A percentile compares a stretch with the other conserved stretches of the same genome.
Evolutionary conservation across 1,140 invertebrate genomes (phyloP).

Genomic region (Cotesia vestalis): DNA sequence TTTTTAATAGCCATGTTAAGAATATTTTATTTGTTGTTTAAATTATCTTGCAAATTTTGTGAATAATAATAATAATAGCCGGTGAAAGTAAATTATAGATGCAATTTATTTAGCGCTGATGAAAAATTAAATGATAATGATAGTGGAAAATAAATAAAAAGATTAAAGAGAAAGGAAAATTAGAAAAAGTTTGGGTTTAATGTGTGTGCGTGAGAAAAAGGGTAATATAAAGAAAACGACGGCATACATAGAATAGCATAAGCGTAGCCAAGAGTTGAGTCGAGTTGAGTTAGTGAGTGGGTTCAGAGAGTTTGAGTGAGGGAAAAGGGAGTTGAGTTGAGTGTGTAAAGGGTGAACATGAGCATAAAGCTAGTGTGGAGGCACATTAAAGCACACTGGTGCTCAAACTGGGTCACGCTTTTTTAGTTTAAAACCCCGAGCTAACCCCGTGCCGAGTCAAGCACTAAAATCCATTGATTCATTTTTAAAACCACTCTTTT

Average conservation of each 20-base stretch:
- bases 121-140: too few relatives aligned
- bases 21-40: too few relatives aligned
- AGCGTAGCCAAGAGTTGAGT: neutral
- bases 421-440: constrained; percentile 14
- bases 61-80: too few relatives aligned
- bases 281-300: neutral
- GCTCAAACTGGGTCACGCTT: constrained; percentile 43
- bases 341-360: constrained; percentile 29
- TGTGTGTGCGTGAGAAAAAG: too few relatives aligned
- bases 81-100: too few relatives aligned
- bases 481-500: constrained; percentile 1
- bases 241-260: neutral
- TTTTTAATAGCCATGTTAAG: too few relatives aligned
- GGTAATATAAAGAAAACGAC: too few relatives aligned
- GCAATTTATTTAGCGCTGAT: too few relatives aligned
- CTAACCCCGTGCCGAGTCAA: neutral
- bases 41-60: too few relatives aligned
- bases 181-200: too few relatives aligned
- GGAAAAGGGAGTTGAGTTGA: constrained; percentile 27
- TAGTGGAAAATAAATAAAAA: too few relatives aligned
- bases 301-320: constrained; percentile 1
- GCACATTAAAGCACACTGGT: constrained; percentile 35
- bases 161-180: too few relatives aligned
- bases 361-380: constrained; percentile 14
- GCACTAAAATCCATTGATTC: constrained; percentile 11